Base-by-base conservation (phyloP, 1,140 invertebrate species). In the Drepana arcuata region DNA sequence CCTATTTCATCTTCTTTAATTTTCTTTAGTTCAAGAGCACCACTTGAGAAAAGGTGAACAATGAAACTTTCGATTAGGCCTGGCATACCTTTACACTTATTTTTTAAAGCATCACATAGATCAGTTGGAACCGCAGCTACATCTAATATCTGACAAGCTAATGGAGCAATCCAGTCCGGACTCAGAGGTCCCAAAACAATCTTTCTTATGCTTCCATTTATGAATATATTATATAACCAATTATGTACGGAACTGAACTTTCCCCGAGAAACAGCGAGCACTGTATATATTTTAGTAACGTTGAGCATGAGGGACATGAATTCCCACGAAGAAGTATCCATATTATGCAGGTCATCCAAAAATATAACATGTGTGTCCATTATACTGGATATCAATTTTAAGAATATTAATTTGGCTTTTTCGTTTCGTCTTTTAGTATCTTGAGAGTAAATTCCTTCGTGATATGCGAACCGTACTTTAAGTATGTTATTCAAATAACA, bases 91-190 rank as follows among this genome's bases (percentile, higher is more conserved):
- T 77, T 69, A 39, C 82, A 85, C 50, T 73, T 82, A 31, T 45
- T 53, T 41, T 42, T 62, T 2, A 85, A 47, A 9, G 77, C 54
- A 34, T 67, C 50, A 35, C 78, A 75, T 44, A 85, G 58, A 36
- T 83, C 74, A 25, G 53, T 65, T 14, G 79, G 66, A 7, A 84
- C 66, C 9, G 67, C 82, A 38, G 67, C 55, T 1, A 82, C 78
- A 26, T 83, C 67, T 45, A 85, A 53, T 49, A 85, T 77, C 62
- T 82, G 78, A 52, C 82, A 85, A 32, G 78, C 75, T 13, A 83
- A 43, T 40, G 71, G 41, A 2, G 71, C 44, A 33, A 79, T 72
- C 64, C 60, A 81, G 12, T 36, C 34, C 9, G 53, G 49, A 34
- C 48, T 32, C 31, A 81, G 47, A 7, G 73, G 59, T 2, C 62